phyloP scores from a whole-genome alignment of 2,113 vertebrate species.

The Lasiurus cinereus region DNA sequence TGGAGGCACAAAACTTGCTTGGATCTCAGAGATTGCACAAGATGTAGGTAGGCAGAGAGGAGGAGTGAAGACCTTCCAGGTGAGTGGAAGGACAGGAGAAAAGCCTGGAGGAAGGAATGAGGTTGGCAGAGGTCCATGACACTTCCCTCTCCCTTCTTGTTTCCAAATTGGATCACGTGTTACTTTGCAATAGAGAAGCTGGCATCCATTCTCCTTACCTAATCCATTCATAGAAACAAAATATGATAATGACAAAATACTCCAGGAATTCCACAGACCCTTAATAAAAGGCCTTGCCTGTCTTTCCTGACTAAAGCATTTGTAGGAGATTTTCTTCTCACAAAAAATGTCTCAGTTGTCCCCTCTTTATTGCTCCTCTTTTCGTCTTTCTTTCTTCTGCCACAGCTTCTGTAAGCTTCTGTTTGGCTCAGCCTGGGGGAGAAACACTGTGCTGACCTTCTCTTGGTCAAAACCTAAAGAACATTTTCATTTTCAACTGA shows the following conservation, averaged over 20 bases:
- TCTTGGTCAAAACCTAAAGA: background rate
- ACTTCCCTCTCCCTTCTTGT: background rate
- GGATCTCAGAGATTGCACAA: background rate
- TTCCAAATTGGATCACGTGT: background rate
- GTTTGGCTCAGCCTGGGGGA: background rate
- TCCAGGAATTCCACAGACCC: background rate
- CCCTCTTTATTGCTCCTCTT: background rate
- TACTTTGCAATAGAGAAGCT: background rate
- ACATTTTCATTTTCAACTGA: background rate
- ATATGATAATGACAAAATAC: background rate
- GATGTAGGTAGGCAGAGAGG: background rate
- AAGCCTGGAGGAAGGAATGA: background rate
- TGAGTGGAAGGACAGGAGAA: background rate
- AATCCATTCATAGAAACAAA: constrained; percentile 13
- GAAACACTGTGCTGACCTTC: background rate
- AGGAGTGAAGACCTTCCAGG: background rate
- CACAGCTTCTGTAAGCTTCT: background rate
- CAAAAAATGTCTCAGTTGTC: background rate
- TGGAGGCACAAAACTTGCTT: background rate
- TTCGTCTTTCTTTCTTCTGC: constrained; percentile 19
- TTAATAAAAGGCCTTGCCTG: background rate
- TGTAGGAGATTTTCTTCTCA: constrained; percentile 9
- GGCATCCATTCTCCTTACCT: background rate
- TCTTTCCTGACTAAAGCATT: background rate
- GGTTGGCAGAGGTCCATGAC: background rate